Evolutionary conservation across 2,113 vertebrate species (phyloP).

Genomic region (Canis aureus): DNA sequence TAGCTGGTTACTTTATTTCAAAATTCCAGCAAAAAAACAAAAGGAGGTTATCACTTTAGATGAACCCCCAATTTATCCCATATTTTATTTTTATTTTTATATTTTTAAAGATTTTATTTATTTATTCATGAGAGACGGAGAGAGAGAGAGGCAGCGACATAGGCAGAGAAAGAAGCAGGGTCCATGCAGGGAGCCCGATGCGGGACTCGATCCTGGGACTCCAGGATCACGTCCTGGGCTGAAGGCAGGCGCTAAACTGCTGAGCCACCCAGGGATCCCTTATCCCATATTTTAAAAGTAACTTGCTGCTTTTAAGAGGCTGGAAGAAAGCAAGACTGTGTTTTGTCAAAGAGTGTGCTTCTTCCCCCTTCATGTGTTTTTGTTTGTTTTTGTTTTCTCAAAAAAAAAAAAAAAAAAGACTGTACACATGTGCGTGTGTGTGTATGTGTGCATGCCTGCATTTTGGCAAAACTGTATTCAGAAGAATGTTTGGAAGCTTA

Average conservation of each 20-base stretch:
- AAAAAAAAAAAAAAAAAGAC: not conserved
- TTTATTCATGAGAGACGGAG: too few relatives aligned
- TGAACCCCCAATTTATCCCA: not conserved
- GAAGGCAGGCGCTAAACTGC: too few relatives aligned
- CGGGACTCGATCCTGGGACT: accelerated
- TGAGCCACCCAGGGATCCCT: not conserved
- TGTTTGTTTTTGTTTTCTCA: not conserved
- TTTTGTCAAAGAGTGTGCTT: not conserved
- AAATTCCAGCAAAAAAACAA: not conserved
- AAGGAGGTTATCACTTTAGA: not conserved
- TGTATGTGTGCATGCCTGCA: not conserved
- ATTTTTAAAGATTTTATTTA: too few relatives aligned
- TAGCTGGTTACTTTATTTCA: not conserved
- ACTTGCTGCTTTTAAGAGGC: not conserved
- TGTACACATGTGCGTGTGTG: not conserved
- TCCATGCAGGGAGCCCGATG: too few relatives aligned
- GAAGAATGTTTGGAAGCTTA: slow-evolving; percentile 19
- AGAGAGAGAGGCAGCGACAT: too few relatives aligned
- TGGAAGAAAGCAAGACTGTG: not conserved
- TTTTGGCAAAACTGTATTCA: slow-evolving; percentile 38
- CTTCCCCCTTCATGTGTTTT: not conserved
- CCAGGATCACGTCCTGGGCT: too few relatives aligned
- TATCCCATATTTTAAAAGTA: not conserved
- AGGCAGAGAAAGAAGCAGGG: too few relatives aligned
- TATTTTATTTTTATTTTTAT: not conserved